Conservation (phyloP, 2,113 vertebrate species). For the Scomber colias region DNA sequence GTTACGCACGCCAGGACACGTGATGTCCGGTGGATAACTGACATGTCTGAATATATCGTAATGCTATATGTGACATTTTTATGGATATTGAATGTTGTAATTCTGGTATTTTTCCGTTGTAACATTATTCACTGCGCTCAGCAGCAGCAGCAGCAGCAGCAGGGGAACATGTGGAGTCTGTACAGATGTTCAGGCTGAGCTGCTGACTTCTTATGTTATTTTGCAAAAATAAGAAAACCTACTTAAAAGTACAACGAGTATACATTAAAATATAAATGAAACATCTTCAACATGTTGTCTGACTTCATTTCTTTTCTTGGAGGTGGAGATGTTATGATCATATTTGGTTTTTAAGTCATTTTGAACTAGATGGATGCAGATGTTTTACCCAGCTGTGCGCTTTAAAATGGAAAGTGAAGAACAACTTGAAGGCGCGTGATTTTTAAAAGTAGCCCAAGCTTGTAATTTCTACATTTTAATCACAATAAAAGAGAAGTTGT, state of each 20-base stretch:
- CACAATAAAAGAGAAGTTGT: too few relatives aligned
- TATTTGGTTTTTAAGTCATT: too few relatives aligned
- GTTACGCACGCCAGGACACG: constrained; percentile 32
- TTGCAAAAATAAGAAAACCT: constrained; percentile 41
- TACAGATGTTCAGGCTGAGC: neutral
- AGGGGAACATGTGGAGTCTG: neutral
- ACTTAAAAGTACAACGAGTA: constrained; percentile 53
- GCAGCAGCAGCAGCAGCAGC: neutral
- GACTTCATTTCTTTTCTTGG: neutral
- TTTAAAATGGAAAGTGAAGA: too few relatives aligned
- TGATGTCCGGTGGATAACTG: constrained; percentile 20
- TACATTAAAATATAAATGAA: constrained; percentile 69
- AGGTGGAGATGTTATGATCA: too few relatives aligned
- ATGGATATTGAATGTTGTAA: constrained; percentile 77
- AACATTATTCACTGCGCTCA: neutral
- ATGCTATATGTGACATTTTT: constrained; percentile 60
- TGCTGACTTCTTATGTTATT: constrained; percentile 11
- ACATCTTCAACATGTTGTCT: constrained; percentile 32
- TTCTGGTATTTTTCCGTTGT: constrained; percentile 23
- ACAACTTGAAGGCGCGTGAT: too few relatives aligned
- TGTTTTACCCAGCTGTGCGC: too few relatives aligned
- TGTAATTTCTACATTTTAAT: too few relatives aligned
- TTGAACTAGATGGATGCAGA: too few relatives aligned
- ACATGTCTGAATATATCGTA: constrained; percentile 58
- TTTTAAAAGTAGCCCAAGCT: too few relatives aligned